Base-by-base conservation (phyloP, 2,888 invertebrate species). In the Cylindroiulus punctatus region DNA sequence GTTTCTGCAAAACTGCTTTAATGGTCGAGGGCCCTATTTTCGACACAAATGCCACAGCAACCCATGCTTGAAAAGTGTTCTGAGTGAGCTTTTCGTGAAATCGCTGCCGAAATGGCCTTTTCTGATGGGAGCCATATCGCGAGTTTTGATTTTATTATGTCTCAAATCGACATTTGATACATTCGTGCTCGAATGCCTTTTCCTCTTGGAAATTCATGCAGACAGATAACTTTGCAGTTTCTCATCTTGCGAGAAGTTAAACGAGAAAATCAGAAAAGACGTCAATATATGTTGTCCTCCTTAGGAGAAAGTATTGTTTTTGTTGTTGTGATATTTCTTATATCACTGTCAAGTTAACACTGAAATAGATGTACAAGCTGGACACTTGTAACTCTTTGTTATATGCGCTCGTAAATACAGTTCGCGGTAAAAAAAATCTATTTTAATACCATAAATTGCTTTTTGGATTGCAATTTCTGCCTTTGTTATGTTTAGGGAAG, bases 111-210 rank as follows among this genome's bases (percentile, higher is more conserved):
- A 26, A 65, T 65, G 3, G 12, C 26, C 12, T 65, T 65, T 65
- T 26, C 65, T 26, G 65, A 65, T 65, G 26, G 65, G 22, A 26
- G 22, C 26, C 26, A 65, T 65, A 22, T n/a, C 4, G 26, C 5
- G 26, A 22, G 65, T 65, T 57, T 65, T n/a, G 65, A n/a, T 65
- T 26, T 65, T 65, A 65, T 65, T 26, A 26, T 65, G 19, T 26
- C 12, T 65, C 65, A 26, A 65, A 65, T 65, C 65, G 26, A 65
- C 65, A 65, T 65, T 65, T 65, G 65, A 65, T 26, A 65, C 65
- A 26, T 26, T 65, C 65, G 1, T 65, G 26, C 65, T 26, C 26
- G 26, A n/a, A 65, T 65, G 12, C 26, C n/a, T n/a, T 65, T 65
- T 65, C 26, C 26, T 65, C n/a, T 65, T 65, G 22, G 65, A 65